Evolutionary conservation across 2,113 vertebrate genomes (phyloP).

Genomic region (Nannospalax galili): DNA sequence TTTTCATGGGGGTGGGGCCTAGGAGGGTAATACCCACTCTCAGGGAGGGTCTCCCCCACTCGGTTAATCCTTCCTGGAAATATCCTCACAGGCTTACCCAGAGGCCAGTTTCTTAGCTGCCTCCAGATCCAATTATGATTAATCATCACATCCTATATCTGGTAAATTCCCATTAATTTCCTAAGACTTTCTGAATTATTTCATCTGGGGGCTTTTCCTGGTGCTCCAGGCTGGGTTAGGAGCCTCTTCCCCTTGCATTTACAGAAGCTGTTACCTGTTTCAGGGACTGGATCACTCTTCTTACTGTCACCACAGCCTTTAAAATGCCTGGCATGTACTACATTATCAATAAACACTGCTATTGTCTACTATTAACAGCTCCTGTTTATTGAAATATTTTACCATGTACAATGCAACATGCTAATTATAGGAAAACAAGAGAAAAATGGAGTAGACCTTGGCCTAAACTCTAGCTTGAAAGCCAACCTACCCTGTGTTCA

Average conservation of each 20-base stretch:
- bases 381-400: neutral
- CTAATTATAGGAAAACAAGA: neutral
- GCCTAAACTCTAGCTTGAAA: neutral
- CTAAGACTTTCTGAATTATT: neutral
- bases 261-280: neutral
- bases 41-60: no score
- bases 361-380: neutral
- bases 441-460: neutral
- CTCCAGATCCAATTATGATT: neutral
- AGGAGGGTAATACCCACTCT: neutral
- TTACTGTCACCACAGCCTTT: neutral
- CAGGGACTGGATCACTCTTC: neutral
- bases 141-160: neutral
- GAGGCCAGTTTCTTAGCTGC: neutral
- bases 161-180: neutral
- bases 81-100: neutral
- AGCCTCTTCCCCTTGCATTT: neutral
- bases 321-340: neutral
- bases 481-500: neutral
- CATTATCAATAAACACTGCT: neutral
- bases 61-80: no score
- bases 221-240: neutral
- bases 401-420: neutral
- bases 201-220: neutral
- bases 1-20: neutral